These are phyloP conservation scores for Varanus komodoensis DNA, from an alignment of 2,113 vertebrate genomes.

Conservation along the genomic window DNA sequence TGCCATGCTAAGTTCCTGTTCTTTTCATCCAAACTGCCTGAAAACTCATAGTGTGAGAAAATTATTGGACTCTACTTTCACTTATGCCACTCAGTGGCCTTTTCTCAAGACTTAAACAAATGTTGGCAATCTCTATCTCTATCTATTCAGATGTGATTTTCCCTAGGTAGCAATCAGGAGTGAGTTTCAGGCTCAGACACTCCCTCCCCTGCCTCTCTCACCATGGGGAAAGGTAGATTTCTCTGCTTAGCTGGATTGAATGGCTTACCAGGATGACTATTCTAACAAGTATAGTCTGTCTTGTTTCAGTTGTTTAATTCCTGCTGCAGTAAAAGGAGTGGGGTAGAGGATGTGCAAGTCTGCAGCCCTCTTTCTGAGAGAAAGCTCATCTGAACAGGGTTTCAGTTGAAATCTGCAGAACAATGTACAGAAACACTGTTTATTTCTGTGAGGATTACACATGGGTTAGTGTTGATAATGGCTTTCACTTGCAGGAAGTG, in stretches of 20 bases:
- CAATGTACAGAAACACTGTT: neutral
- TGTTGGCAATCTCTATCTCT: neutral
- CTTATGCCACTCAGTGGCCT: neutral
- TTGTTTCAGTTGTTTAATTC: neutral
- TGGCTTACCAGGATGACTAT: neutral
- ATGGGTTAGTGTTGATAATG: neutral
- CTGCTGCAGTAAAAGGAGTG: neutral
- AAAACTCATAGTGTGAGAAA: neutral
- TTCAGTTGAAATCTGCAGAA: neutral
- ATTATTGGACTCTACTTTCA: neutral
- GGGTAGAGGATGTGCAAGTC: neutral
- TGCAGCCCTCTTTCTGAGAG: neutral
- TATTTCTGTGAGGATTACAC: neutral
- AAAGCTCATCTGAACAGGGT: neutral
- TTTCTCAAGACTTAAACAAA: neutral
- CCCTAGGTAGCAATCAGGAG: neutral
- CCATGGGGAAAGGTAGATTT: neutral
- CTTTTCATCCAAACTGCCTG: constrained; percentile 22
- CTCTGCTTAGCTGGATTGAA: neutral
- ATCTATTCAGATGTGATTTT: neutral
- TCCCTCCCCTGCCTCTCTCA: neutral
- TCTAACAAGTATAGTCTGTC: neutral
- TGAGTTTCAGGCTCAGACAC: neutral
- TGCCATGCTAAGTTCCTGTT: neutral
- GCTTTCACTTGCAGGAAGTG: neutral